Evolutionary conservation across 2,797 vertebrate species (phyloP), one percentile per base, ranked within the genome.

Genomic region (Glossophaga mutica): DNA sequence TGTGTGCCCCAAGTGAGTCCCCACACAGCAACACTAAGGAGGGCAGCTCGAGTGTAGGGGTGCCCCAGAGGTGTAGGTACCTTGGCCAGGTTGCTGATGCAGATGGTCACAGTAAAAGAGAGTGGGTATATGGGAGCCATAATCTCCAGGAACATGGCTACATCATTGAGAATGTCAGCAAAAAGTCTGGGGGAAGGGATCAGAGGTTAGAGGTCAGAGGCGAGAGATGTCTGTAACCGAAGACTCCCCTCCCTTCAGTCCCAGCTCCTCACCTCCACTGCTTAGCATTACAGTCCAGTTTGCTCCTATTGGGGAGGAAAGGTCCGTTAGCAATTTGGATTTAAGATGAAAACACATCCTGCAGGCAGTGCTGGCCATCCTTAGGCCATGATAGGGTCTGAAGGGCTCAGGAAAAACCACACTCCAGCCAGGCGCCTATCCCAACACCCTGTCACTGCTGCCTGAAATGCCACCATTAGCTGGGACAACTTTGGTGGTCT

Each of bases 61-160:
- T 65, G 32, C 22, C 68, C 70, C 76, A 52, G 16, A 65, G 50
- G 70, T 15, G 32, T 65, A 65, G 46, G 96, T 98, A 99, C 99
- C 99, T 99, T 99, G 96, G 99, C 99, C 87, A 99, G 95, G 48
- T 99, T 99, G 77, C 99, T 99, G 67, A 97, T 95, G 92, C 99
- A 99, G 62, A 99, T 91, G 1, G 98, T 99, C 46, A 99, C 46
- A n/a, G 98, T 99, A 98, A 99, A 99, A 97, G 79, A 98, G 57
- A 98, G 39, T 39, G 99, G 99, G 92, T 98, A 99, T 86, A 97
- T 93, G 0, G 99, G 99, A 18, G 99, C 99, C 96, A 99, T 4
- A 86, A 99, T 99, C 97, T 99, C 99, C 94, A 99, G 98, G 90
- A 99, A 99, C 98, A 99, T 99, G 59, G 99, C 99, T 0, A 98